phyloP scores from a whole-genome alignment of 1,140 invertebrate genomes.

The Delia radicum region DNA sequence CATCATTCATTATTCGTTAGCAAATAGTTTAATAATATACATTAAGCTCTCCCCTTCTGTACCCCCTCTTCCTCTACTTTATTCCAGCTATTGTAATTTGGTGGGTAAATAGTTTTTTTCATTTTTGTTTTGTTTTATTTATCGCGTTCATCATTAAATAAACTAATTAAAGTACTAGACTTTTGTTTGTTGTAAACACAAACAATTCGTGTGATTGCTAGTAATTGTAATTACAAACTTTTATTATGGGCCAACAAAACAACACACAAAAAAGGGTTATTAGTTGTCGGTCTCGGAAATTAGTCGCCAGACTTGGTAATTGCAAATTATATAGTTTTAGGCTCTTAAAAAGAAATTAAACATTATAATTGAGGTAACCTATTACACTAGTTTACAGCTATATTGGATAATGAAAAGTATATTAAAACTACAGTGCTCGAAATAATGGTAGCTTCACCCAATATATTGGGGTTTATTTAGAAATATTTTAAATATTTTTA shows the following conservation, averaged over 20 bases:
- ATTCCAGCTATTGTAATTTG: not conserved
- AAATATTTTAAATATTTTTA: too few relatives aligned
- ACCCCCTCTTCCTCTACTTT: not conserved
- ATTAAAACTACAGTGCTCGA: too few relatives aligned
- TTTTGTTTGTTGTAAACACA: not conserved
- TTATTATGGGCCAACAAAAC: too few relatives aligned
- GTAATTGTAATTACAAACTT: not conserved
- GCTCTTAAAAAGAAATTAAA: too few relatives aligned
- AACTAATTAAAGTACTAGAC: not conserved
- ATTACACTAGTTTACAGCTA: too few relatives aligned
- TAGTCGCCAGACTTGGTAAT: not conserved
- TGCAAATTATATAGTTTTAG: too few relatives aligned
- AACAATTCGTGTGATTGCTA: not conserved
- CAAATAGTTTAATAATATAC: not conserved
- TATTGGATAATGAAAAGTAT: too few relatives aligned
- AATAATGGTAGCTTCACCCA: too few relatives aligned
- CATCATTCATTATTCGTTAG: not conserved
- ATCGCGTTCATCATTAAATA: not conserved
- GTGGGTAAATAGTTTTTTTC: not conserved
- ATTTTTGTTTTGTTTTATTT: not conserved
- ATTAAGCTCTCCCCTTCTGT: not conserved
- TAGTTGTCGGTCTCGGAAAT: not conserved
- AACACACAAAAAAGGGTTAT: not conserved
- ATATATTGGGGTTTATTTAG: too few relatives aligned
- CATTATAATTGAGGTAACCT: too few relatives aligned